A percentile compares a stretch with the other conserved stretches of the same genome.
These are phyloP conservation scores for Drosophila subquinaria DNA, from an alignment of 2,888 invertebrate species.

Conservation along the genomic window DNA sequence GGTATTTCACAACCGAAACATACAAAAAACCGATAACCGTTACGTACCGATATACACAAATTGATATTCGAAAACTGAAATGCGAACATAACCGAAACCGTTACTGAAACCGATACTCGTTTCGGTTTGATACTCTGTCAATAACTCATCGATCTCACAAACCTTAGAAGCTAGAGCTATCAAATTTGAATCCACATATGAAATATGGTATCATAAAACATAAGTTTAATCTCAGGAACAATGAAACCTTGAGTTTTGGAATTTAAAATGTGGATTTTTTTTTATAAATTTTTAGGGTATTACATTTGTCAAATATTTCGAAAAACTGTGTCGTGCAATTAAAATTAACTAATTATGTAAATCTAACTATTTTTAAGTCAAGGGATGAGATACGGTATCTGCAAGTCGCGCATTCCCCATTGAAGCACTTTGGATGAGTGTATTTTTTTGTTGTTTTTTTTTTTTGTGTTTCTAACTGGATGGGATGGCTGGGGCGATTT, in stretches of 20 bases:
- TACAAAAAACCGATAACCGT: too few species aligned
- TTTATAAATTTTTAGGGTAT: background rate
- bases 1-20: too few species aligned
- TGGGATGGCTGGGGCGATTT: constrained; percentile 56
- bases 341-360: background rate
- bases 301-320: background rate
- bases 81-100: too few species aligned
- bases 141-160: too few species aligned
- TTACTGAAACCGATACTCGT: too few species aligned
- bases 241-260: background rate
- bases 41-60: too few species aligned
- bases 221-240: background rate
- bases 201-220: background rate
- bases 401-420: background rate
- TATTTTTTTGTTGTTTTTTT: constrained; percentile 14
- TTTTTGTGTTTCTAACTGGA: constrained; percentile 49
- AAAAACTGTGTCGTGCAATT: background rate
- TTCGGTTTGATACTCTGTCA: too few species aligned
- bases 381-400: background rate
- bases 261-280: background rate
- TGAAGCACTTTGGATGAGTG: constrained; percentile 15
- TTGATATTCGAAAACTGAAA: too few species aligned
- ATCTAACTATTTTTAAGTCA: background rate
- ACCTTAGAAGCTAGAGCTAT: too few species aligned
- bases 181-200: background rate